A percentile compares a stretch with the other conserved stretches of the same genome.
These are phyloP conservation scores for Bradynema listronoti DNA, from an alignment of 1,140 invertebrate species.

Conservation along the genomic window DNA sequence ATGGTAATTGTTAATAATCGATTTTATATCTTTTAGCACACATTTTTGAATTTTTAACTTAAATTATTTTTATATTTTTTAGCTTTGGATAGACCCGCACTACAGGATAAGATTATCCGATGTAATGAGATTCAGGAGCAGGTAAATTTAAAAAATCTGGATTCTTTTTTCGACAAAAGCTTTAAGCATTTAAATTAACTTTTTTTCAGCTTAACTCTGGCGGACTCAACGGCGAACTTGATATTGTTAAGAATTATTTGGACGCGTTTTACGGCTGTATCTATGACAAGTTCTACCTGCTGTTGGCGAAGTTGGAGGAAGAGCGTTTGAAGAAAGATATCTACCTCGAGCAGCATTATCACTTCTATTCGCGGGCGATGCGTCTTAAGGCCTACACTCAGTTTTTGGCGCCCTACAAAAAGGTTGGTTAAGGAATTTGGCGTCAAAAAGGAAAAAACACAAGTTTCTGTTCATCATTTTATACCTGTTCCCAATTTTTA, in stretches of 20 bases:
- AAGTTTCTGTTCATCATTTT: slow-evolving; percentile 3
- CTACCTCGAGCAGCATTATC: slow-evolving; percentile 82
- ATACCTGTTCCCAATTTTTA: slow-evolving; percentile 5
- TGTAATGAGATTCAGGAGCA: slow-evolving; percentile 93
- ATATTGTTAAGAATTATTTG: slow-evolving; percentile 76
- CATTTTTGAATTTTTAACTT: slow-evolving; percentile 14
- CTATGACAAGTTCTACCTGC: slow-evolving; percentile 88
- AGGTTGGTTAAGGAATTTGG: slow-evolving; percentile 25
- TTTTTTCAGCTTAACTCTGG: slow-evolving; percentile 42
- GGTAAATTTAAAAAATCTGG: slow-evolving; percentile 14
- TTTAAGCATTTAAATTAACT: slow-evolving; percentile 11
- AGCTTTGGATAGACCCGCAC: slow-evolving; percentile 54
- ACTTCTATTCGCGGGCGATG: slow-evolving; percentile 93
- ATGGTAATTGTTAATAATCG: slow-evolving; percentile 25
- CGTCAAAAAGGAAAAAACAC: background rate
- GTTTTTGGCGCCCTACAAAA: slow-evolving; percentile 64
- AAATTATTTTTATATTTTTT: slow-evolving; percentile 10
- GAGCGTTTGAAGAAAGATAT: slow-evolving; percentile 74
- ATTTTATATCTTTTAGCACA: slow-evolving; percentile 9
- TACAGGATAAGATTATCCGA: slow-evolving; percentile 67
- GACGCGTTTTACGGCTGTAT: slow-evolving; percentile 94
- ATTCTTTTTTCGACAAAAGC: slow-evolving; percentile 19
- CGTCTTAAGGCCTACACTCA: slow-evolving; percentile 93
- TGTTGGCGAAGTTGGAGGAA: slow-evolving; percentile 67
- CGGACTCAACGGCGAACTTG: slow-evolving; percentile 46